Base-by-base conservation (phyloP, 1,140 invertebrate genomes). In the Listronotus bonariensis region DNA sequence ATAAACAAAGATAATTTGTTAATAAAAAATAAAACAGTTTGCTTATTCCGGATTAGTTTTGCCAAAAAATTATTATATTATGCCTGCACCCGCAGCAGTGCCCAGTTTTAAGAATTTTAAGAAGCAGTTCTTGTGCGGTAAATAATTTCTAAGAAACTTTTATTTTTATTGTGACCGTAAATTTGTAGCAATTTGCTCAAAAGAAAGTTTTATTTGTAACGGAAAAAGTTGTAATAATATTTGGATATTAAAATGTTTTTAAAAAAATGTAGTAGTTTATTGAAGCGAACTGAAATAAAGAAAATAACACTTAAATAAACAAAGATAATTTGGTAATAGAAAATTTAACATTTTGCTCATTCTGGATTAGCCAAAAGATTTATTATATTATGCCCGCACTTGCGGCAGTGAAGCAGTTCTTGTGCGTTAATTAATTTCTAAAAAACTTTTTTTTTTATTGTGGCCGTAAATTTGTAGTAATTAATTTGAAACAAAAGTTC, bases 281-380 rank as follows among this genome's bases (percentile, higher is more conserved):
- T n/a, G n/a, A n/a, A n/a, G n/a, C n/a, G n/a, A n/a, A n/a, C n/a
- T n/a, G n/a, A n/a, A n/a, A n/a, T n/a, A n/a, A n/a, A n/a, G n/a
- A n/a, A n/a, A n/a, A n/a, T n/a, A n/a, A n/a, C n/a, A n/a, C n/a
- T n/a, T n/a, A n/a, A n/a, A n/a, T n/a, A n/a, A n/a, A n/a, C n/a
- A n/a, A n/a, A n/a, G n/a, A n/a, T n/a, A n/a, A n/a, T n/a, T n/a
- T n/a, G n/a, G n/a, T n/a, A n/a, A n/a, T n/a, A n/a, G 55, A n/a
- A n/a, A n/a, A n/a, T n/a, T n/a, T n/a, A 64, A 52, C 61, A 56
- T 64, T 64, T 52, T 64, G 61, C 61, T 64, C 56, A 64, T 64
- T 64, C 54, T 40, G 61, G 46, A 56, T 64, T 64, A 57, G 61
- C 42, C 53, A n/a, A 64, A 56, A 42, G 56, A 52, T 64, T 64